Evolutionary conservation across 64 coral and sea anemone genomes (phyloP).

Genomic region (Montipora efflorescens): DNA sequence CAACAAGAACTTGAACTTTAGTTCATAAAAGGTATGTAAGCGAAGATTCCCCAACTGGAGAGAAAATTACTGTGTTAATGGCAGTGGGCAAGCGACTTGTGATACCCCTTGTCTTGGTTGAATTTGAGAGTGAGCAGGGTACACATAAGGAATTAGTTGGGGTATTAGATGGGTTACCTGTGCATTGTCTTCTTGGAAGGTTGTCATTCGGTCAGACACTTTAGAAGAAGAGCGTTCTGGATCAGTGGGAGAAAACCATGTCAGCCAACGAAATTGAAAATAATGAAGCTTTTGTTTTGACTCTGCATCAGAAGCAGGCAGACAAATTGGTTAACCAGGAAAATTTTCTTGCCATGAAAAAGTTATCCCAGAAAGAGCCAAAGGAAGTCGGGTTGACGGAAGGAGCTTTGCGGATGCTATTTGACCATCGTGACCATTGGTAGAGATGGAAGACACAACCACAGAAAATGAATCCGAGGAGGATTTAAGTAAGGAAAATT

Average conservation of each 20-base stretch:
- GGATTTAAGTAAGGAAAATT: neutral
- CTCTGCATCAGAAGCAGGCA: neutral
- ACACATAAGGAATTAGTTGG: constrained; percentile 6
- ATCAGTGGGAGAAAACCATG: constrained; percentile 1
- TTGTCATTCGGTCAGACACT: constrained; percentile 30
- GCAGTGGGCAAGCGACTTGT: neutral
- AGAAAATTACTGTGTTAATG: neutral
- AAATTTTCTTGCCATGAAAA: neutral
- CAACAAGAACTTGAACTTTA: too few relatives aligned
- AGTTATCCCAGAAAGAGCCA: neutral
- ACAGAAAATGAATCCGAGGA: neutral
- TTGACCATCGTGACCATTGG: neutral
- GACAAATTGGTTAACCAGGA: neutral
- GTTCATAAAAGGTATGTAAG: too few relatives aligned
- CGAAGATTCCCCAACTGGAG: too few relatives aligned
- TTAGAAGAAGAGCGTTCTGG: neutral
- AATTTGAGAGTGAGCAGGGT: neutral
- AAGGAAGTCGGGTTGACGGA: neutral
- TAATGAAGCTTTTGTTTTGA: constrained; percentile 12
- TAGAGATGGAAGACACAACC: neutral
- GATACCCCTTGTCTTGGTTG: neutral
- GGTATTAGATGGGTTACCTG: neutral
- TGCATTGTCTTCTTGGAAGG: constrained; percentile 15
- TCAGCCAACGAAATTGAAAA: neutral
- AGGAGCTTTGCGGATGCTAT: neutral